A percentile compares a stretch with the other conserved stretches of the same genome.
phyloP scores from a whole-genome alignment of 23 tunicate species.

The Oikopleura albicans region DNA sequence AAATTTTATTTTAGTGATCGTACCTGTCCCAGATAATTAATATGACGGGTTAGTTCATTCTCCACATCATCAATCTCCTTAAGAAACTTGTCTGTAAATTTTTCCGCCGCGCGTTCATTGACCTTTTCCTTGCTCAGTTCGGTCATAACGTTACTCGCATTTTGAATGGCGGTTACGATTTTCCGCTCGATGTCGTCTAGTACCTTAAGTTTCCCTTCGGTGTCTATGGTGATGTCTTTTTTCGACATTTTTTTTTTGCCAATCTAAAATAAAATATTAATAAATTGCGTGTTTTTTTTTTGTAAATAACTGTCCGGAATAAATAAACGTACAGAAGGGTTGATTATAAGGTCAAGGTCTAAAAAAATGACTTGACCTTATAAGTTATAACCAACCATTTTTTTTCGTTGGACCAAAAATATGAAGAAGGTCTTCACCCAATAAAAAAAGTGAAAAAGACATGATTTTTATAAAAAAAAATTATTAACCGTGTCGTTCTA shows the following conservation, averaged over 20 bases:
- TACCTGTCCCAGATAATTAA: slow-evolving; percentile 1
- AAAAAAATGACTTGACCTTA: no score
- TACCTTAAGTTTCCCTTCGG: background rate
- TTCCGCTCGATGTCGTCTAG: background rate
- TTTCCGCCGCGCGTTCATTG: background rate
- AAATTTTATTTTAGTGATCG: background rate
- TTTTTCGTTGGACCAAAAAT: no score
- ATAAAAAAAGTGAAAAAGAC: no score
- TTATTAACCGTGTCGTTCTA: no score
- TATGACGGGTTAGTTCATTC: background rate
- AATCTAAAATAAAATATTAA: background rate
- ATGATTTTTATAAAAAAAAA: no score
- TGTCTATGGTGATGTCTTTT: background rate
- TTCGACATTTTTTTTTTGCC: background rate
- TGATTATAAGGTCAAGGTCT: background rate
- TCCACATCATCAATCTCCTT: slow-evolving; percentile 14
- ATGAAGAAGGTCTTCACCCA: no score
- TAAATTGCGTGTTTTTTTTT: background rate
- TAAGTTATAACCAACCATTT: no score
- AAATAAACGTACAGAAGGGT: no score
- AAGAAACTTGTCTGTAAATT: background rate
- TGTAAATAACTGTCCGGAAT: no score
- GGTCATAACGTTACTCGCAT: background rate
- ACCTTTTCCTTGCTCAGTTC: background rate
- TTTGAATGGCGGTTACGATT: background rate